Evolutionary conservation across 2,888 invertebrate species (phyloP), one percentile per base, ranked within the genome.

Genomic region (Eurytoma californica): DNA sequence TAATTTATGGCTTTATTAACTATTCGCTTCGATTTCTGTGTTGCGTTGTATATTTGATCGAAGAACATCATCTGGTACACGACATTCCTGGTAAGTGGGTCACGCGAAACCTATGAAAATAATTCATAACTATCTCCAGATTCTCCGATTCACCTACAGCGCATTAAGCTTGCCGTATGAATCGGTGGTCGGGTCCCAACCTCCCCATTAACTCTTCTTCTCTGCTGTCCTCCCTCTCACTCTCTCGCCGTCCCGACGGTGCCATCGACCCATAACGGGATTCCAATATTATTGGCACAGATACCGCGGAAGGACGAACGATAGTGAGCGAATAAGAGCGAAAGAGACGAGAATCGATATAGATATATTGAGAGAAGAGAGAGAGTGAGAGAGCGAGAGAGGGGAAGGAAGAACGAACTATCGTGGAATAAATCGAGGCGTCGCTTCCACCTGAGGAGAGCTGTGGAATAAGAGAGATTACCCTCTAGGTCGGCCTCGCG

Each of bases 381-480:
- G 24, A 58, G 49, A 16, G 30, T 51, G 70, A 39, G 77, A 18
- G 28, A 39, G 7, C 7, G 39, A 39, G 39, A 7, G 39, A 9
- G 39, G 9, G 9, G 9, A 7, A 39, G 39, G 7, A 9, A 39
- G 39, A 39, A 39, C 39, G 39, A 39, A 39, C 39, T 39, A 39
- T 83, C 72, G 82, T 81, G 77, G 81, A 81, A 83, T 84, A 83
- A 83, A 84, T 83, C 82, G 83, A 83, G 72, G 81, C 81, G 75
- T 80, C 82, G 83, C 80, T 82, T 82, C 82, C 82, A 83, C 82
- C 84, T 83, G 82, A 83, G 83, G 80, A 83, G 82, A 60, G 72
- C 72, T 28, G 24, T 20, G 39, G 63, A 39, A 61, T 70, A 70
- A 60, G 72, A 72, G 77, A 63, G 69, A 79, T 79, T 72, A 73